Base-by-base conservation (phyloP, 2,888 invertebrate species). In the Phragmatobia fuliginosa region DNA sequence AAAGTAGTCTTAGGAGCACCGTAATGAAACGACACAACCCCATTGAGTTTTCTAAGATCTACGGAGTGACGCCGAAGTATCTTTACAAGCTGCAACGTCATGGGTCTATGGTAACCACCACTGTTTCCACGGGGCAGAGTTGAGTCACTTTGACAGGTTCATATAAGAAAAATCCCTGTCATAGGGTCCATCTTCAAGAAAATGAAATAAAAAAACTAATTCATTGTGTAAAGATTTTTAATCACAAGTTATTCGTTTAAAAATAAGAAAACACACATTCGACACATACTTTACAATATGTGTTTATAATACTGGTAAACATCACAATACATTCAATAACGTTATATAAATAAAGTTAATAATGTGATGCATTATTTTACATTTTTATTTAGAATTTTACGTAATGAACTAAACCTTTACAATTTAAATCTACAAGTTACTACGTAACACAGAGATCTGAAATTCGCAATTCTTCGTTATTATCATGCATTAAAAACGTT, bases 291-390 rank as follows among this genome's bases (percentile, higher is more conserved):
- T 70, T 68, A 81, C 65, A 80, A 78, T 71, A 77, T 4, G 70
- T 70, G 18, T 45, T 45, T 45, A 75, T 85, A 85, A 85, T 85
- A 85, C 85, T 85, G 86, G 73, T 76, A 74, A 76, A 77, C 79
- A 80, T 84, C 83, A 83, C 84, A 67, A 74, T 72, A 71, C 25
- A 69, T 61, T 56, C 21, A 41, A 69, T 70, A 52, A 71, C 33
- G 60, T 56, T 52, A 52, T 31, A 25, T 38, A 38, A 45, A 56
- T 41, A 70, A 31, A 36, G 72, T 56, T 72, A 72, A 70, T 62
- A 73, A 66, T 67, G 68, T 68, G 61, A 75, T 70, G 68, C 58
- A 70, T 72, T 62, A n/a, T n/a, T n/a, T n/a, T n/a, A 66, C 68
- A 67, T 70, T 71, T 65, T 63, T 31, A 4, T 45, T 1, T 45